phyloP scores from a whole-genome alignment of 2,113 vertebrate genomes.

The Aspiorhynchus laticeps region DNA sequence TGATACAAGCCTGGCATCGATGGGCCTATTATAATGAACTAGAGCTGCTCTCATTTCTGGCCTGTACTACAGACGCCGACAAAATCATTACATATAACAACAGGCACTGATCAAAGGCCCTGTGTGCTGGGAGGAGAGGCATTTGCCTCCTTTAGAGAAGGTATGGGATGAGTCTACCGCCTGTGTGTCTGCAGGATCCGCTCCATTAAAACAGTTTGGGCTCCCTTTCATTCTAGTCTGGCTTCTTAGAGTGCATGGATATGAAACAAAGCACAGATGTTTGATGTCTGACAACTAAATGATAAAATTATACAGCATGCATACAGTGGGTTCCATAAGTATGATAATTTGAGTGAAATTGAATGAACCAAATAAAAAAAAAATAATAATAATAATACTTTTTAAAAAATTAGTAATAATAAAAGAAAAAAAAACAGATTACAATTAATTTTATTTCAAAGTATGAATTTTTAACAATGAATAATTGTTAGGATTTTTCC shows the following conservation, averaged over 20 bases:
- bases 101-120: constrained; percentile 53
- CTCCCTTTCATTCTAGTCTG: constrained; percentile 39
- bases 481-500: neutral
- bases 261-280: neutral
- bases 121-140: constrained; percentile 36
- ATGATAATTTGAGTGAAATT: neutral
- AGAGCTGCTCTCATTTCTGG: constrained; percentile 32
- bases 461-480: neutral
- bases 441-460: neutral
- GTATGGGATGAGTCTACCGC: constrained; percentile 35
- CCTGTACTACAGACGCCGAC: constrained; percentile 46
- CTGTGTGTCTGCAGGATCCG: constrained; percentile 43
- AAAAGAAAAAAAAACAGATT: neutral
- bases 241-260: neutral
- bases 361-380: neutral
- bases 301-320: neutral
- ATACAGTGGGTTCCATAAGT: neutral
- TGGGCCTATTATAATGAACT: constrained; percentile 38
- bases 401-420: neutral
- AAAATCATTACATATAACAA: constrained; percentile 57
- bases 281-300: neutral
- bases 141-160: constrained; percentile 46
- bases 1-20: constrained; percentile 19
- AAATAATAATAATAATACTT: neutral
- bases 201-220: constrained; percentile 42